Base-by-base conservation (phyloP, 1,140 invertebrate genomes). In the Leptinotarsa lineolata region DNA sequence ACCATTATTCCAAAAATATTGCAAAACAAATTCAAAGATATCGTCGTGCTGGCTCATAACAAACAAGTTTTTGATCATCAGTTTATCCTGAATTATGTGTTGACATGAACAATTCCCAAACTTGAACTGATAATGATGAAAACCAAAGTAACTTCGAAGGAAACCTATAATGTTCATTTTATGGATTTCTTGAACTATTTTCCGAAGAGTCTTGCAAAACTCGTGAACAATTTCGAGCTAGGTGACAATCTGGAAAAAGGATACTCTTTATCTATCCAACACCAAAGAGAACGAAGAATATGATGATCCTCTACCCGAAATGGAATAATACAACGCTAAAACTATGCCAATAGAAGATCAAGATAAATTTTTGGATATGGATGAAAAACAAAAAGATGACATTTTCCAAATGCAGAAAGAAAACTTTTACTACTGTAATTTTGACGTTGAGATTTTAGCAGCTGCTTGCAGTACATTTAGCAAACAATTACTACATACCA, bases 241-340 rank as follows among this genome's bases (percentile, higher is more conserved):
- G 24, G 13, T 3, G 16, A 54, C 4, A 18, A 5, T 4, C 15
- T 30, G n/a, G 64, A 63, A 46, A 80, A 78, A 66, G 80, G 77
- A 3, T 76, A 77, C 59, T 71, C 77, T 75, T 12, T 75, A 81
- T 70, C 70, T 79, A 5, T 78, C 78, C 72, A 81, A 78, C 68
- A 76, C 44, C 1, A 15, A 20, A 13, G 74, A 61, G 44, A 78
- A 76, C 73, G 21, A 74, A 68, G 59, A 61, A 66, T 81, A 81
- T 68, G 58, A 68, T n/a, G 79, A 77, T 39, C 70, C 75, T 4
- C 18, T 80, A 2, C 76, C 76, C 21, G 30, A 21, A 45, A n/a
- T 67, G 11, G 24, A 75, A 58, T 76, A 65, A 67, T 79, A 78
- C 66, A 68, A 69, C 60, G 20, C 63, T 11, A 61, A 44, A 3